Evolutionary conservation across 2,797 vertebrate species (phyloP).

Genomic region (Galago senegalensis): DNA sequence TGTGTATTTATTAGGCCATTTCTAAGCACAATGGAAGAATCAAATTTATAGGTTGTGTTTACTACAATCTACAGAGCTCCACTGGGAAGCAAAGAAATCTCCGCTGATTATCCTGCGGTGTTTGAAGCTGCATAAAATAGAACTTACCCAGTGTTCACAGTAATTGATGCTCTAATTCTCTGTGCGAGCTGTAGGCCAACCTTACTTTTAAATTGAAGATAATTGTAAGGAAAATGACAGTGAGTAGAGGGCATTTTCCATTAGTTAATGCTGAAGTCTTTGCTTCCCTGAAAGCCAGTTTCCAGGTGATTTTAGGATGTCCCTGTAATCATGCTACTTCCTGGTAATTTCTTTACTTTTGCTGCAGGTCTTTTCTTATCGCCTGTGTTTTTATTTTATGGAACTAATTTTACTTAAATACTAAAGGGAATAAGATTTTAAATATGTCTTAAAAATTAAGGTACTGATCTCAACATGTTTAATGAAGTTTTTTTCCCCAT

Average conservation of each 20-base stretch:
- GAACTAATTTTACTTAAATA: slow-evolving; percentile 41
- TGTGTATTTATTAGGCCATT: slow-evolving; percentile 27
- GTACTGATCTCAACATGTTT: neutral
- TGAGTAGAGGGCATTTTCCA: neutral
- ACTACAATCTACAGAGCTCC: neutral
- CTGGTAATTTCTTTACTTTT: slow-evolving; percentile 38
- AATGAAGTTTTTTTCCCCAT: slow-evolving; percentile 16
- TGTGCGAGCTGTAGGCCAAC: neutral
- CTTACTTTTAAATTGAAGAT: slow-evolving; percentile 44
- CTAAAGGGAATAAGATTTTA: neutral
- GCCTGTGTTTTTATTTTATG: slow-evolving; percentile 18
- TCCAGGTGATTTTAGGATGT: neutral
- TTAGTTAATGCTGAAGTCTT: neutral
- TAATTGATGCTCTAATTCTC: neutral
- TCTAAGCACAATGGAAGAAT: slow-evolving; percentile 38
- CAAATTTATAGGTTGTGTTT: neutral
- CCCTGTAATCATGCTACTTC: neutral
- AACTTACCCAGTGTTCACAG: neutral
- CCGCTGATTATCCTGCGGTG: neutral
- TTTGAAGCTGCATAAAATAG: neutral
- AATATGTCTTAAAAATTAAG: slow-evolving; percentile 42
- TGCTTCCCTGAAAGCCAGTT: neutral
- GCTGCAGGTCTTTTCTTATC: neutral
- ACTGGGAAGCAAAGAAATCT: neutral
- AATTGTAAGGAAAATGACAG: slow-evolving; percentile 43